Evolutionary conservation across 2,113 vertebrate species (phyloP), one percentile per base, ranked within the genome.

Genomic region (Henicopernis longicauda): DNA sequence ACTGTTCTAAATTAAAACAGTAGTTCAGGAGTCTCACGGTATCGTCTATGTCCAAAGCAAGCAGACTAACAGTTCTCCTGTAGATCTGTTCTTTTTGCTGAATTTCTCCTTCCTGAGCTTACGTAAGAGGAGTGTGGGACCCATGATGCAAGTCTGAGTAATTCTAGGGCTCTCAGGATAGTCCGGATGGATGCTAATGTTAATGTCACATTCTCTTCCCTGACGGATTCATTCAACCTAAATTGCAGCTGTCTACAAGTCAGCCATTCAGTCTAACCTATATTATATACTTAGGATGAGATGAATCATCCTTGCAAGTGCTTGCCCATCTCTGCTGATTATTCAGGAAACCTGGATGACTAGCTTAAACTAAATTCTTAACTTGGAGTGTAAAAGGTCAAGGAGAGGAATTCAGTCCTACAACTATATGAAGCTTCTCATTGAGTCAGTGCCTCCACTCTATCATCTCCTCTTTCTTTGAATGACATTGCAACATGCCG

Each of bases 161-260:
- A 82, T 59, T 70, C 58, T 19, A 77, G 74, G 71, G 82, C 79
- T 93, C 74, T 66, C 79, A 77, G 92, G 82, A 59, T 55, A 89
- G 90, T 25, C n/a, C 0, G 21, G 57, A 38, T 49, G 36, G 74
- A 82, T 65, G 79, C 52, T 94, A 65, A 89, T 40, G 52, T 38
- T 91, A 42, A 77, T 80, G 95, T 82, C 93, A 95, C 81, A 61
- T 93, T 82, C 74, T 76, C 93, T 88, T 82, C 62, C 70, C 62
- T 88, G 95, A 94, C 0, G 3, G 82, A 88, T 82, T 93, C 93
- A 88, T 49, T 80, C 93, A 77, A 26, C 61, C 87, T 90, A 87
- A 89, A 95, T 50, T 88, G 90, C 95, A 95, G 95, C 82, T 95
- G 92, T 62, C 92, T 70, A 16, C 74, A 54, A 93, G 62, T 32